phyloP scores from a whole-genome alignment of 35 echinoderm and acorn worm species.

The Amphiura filiformis region DNA sequence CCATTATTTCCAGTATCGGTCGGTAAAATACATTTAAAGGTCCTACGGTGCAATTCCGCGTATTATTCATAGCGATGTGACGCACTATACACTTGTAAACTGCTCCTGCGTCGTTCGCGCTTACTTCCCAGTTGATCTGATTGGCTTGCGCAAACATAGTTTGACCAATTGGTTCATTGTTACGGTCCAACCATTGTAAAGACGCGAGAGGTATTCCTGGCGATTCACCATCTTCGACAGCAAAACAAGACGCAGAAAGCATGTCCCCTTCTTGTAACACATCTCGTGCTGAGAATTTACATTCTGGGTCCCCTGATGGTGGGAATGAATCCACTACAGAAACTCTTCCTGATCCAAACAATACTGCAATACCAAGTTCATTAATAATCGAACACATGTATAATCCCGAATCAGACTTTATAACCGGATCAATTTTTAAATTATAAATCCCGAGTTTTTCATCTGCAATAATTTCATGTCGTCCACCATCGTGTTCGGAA shows the following conservation, averaged over 20 bases:
- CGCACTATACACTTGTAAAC: background rate
- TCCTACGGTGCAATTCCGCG: background rate
- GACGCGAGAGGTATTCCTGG: background rate
- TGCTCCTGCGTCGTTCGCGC: background rate
- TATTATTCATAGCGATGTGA: background rate
- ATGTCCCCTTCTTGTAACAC: background rate
- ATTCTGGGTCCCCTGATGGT: background rate
- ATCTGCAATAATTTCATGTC: background rate
- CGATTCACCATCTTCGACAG: background rate
- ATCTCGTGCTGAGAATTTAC: background rate
- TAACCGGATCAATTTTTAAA: background rate
- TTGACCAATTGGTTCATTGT: background rate
- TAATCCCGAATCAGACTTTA: background rate
- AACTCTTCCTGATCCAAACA: background rate
- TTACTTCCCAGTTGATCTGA: background rate
- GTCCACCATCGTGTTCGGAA: background rate
- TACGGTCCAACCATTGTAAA: background rate
- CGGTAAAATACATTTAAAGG: background rate
- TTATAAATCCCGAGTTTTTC: background rate
- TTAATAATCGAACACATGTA: background rate
- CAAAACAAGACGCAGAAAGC: background rate
- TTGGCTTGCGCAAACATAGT: background rate
- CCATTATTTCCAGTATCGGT: background rate
- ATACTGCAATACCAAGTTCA: background rate
- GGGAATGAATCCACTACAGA: background rate